Base-by-base conservation (phyloP, 2,113 vertebrate species). In the Bubalus kerabau region DNA sequence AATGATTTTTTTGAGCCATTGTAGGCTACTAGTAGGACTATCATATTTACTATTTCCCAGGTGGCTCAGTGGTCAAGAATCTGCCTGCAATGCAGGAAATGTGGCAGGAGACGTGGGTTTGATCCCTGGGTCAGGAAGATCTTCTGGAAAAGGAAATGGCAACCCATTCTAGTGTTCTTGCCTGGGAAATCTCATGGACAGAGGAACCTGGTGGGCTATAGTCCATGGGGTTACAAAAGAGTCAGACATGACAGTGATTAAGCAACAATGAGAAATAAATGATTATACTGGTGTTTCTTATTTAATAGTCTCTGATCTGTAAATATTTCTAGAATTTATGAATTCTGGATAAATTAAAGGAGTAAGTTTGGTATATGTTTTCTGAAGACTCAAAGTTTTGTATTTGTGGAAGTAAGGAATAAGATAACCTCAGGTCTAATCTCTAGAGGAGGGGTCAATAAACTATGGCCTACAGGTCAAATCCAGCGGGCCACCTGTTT, bases 301-400 rank as follows among this genome's bases (percentile, higher is more conserved):
- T 90, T 74, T 87, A 57, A 36, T 15, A 86, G 50, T 90, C 16
- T 43, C 48, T 67, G 2, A 71, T 40, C 9, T 87, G 32, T n/a
- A 95, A 89, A 80, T 94, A 87, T 88, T 80, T 81, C 2, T 50
- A 81, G 52, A 81, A 91, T 56, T 97, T 95, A 80, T 52, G 81
- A 96, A 92, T 23, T 32, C 9, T 71, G 64, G 19, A 23, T 36
- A 36, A 36, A 71, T 23, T 71, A 23, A 86, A 91, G 28, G 13
- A 82, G 21, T 28, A 23, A 86, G 24, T 95, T 88, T 13, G 80
- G 6, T 30, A 43, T 91, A 64, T 91, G 40, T 52, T 92, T 91
- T 57, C 30, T 80, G 52, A 87, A 91, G 17, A 89, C 36, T 67
- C 76, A 54, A 62, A 86, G 30, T 86, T 97, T 28, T 80, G 13